Evolutionary conservation across 2,888 invertebrate species (phyloP).

Genomic region (Automeris io): DNA sequence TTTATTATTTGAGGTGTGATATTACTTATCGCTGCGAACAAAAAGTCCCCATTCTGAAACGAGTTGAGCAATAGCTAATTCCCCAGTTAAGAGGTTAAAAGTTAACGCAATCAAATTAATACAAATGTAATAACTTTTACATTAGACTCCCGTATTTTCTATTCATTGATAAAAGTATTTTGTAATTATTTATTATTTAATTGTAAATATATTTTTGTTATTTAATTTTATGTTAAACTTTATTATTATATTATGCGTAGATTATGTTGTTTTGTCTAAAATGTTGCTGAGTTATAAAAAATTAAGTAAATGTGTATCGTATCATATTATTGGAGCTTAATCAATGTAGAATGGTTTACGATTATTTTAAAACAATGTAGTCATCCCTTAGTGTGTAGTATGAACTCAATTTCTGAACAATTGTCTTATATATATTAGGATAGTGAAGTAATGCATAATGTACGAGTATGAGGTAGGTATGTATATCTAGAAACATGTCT

Average conservation of each 20-base stretch:
- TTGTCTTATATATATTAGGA: conserved; percentile 22
- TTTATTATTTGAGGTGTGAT: too few species aligned
- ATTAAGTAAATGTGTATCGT: conserved; percentile 15
- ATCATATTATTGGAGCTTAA: conserved; percentile 11
- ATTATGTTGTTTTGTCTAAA: conserved; percentile 25
- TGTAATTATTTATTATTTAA: conserved; percentile 73
- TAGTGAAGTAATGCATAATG: conserved; percentile 35
- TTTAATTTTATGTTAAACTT: conserved; percentile 66
- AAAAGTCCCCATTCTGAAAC: too few species aligned
- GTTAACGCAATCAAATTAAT: conserved; percentile 25
- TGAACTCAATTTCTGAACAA: conserved; percentile 48
- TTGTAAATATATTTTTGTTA: conserved; percentile 75
- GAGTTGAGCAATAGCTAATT: too few species aligned
- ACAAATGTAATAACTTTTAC: conserved; percentile 30
- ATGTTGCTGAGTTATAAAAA: conserved; percentile 15
- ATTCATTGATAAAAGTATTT: conserved; percentile 40
- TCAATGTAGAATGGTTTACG: conserved; percentile 16
- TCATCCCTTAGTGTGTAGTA: conserved; percentile 64
- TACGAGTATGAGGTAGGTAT: conserved; percentile 13
- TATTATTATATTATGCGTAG: conserved; percentile 9
- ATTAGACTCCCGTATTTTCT: conserved; percentile 40
- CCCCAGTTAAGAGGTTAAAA: too few species aligned
- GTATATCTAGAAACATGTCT: neutral
- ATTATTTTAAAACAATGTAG: conserved; percentile 45
- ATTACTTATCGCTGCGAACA: too few species aligned